Base-by-base conservation (phyloP, 1,140 invertebrate species). In the Lepidostoma basale region DNA sequence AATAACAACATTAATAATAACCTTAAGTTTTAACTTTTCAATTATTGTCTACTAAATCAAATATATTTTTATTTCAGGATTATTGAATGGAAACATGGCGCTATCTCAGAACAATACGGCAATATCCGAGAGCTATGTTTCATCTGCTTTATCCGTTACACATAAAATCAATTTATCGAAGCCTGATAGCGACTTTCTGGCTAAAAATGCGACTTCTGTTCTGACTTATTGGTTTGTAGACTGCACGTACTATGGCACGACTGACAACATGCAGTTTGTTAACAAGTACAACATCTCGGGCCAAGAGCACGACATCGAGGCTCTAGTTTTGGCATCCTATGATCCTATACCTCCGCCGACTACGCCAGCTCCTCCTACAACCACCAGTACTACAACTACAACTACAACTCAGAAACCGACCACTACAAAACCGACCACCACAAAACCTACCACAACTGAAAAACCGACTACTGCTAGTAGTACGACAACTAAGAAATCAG, bases 161-260 rank as follows among this genome's bases (percentile, higher is more conserved):
- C 83, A 91, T 72, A 81, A 79, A 42, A 79, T 92, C 60, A 74
- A 79, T 25, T 69, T 93, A 10, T 83, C 83, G 2, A 75, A 84
- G 18, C 81, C 84, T 14, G 91, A 92, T 77, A 72, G 78, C 30
- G 74, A 85, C 39, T 91, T 84, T 75, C 73, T 92, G 16, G 82
- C 78, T 10, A 77, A 82, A 16, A 87, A 87, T 72, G 85, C 90
- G 1, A 88, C 88, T 6, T 82, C 82, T 20, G 79, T 91, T 12
- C 77, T 84, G 16, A 89, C 88, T 8, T 91, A 87, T 75, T 93
- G 92, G 92, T 92, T 92, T 74, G 82, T 92, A 42, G 88, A 92
- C 75, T 93, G 91, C 74, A 80, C 84, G 70, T 90, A 88, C 78
- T 85, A 89, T 63, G 91, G 89, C 36, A 77, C 85, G 63, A 87